Base-by-base conservation (phyloP, 2,888 invertebrate genomes). In the Disparrhopalites patrizii region DNA sequence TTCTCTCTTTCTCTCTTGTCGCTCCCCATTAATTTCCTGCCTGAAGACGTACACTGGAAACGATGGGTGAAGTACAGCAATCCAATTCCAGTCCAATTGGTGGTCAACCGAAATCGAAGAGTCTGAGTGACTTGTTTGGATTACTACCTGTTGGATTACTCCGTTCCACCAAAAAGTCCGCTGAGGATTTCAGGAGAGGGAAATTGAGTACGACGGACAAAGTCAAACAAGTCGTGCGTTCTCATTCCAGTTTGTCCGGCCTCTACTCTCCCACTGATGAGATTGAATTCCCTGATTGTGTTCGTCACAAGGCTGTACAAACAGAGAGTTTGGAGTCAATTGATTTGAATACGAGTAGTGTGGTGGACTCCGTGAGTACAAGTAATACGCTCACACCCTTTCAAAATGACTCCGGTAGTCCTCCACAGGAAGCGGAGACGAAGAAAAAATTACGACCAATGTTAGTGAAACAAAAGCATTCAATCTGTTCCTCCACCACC, bases 381-480 rank as follows among this genome's bases (percentile, higher is more conserved):
- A 36, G 52, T 23, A 50, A 33, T 36, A 40, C 62, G 1, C 27
- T 38, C 23, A 23, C 18, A 25, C 47, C 18, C 43, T 52, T 40
- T 50, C 60, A 62, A 70, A 33, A 30, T 61, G 40, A 52, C 23
- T 31, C 25, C 70, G 54, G 50, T 36, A 28, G 23, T 27, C n/a
- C 57, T n/a, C 36, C 67, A 56, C 23, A 33, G 64, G 33, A 31
- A 47, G 23, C 47, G 10, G 47, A 47, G 23, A 47, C 23, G 25
- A 38, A 25, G 30, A 64, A 62, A 51, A 61, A 40, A 23, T 40
- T 30, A 13, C 43, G 76, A 30, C 91, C 91, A 23, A 85, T 86
- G 75, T 82, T 92, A 58, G 90, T 91, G 13, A 92, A 92, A 80
- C 92, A 92, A 80, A 92, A 92, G 80, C 87, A 89, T 79, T 89